Evolutionary conservation across 2,113 vertebrate species (phyloP).

Genomic region (Fregata magnificens): DNA sequence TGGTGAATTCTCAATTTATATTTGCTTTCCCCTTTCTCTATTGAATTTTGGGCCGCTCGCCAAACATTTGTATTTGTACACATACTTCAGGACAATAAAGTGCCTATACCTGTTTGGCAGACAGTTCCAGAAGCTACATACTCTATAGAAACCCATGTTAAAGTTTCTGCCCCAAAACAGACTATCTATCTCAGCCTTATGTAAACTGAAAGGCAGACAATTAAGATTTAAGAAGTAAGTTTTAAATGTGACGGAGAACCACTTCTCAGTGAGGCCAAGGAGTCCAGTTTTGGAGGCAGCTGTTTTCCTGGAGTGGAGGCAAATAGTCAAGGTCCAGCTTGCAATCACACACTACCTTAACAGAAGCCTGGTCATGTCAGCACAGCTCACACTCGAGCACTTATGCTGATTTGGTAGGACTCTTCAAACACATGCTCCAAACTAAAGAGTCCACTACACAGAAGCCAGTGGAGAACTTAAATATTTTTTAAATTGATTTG

Average conservation of each 20-base stretch:
- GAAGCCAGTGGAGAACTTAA: background rate
- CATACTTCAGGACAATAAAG: background rate
- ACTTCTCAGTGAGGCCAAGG: background rate
- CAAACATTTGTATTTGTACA: background rate
- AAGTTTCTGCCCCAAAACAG: background rate
- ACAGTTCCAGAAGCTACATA: background rate
- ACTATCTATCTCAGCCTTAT: background rate
- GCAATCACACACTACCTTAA: too few species aligned
- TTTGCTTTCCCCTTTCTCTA: background rate
- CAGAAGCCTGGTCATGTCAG: background rate
- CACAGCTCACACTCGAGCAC: background rate
- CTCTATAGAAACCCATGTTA: background rate
- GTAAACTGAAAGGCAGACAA: background rate
- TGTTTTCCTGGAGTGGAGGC: background rate
- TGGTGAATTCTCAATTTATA: background rate
- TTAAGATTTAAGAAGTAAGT: background rate
- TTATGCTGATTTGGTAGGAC: background rate
- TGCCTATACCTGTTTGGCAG: background rate
- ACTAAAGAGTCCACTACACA: background rate
- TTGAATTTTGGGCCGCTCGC: background rate
- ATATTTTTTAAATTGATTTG: background rate
- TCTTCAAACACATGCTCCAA: background rate
- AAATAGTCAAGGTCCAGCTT: background rate
- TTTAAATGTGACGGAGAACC: background rate
- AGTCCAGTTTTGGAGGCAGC: background rate